A percentile compares a stretch with the other conserved stretches of the same genome.
phyloP scores from a whole-genome alignment of 2,113 vertebrate genomes.

The Apodemus sylvaticus region DNA sequence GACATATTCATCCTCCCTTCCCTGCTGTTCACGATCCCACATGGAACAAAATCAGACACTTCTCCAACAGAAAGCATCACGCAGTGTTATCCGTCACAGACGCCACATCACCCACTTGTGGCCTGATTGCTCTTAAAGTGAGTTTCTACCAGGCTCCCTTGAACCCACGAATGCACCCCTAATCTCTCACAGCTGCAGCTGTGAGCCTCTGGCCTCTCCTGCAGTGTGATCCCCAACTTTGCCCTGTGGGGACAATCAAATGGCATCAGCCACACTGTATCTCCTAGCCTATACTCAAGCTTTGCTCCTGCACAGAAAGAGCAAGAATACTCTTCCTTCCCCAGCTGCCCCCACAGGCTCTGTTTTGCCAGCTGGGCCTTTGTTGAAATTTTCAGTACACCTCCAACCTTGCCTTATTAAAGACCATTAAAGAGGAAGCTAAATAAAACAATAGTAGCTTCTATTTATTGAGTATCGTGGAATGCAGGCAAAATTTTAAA shows the following conservation, averaged over 20 bases:
- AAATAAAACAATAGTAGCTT: constrained; percentile 1
- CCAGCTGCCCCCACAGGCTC: neutral
- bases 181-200: neutral
- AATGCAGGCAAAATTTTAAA: neutral
- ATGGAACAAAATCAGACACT: neutral
- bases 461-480: neutral
- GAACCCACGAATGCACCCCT: neutral
- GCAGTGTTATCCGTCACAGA: neutral
- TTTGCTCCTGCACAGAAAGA: neutral
- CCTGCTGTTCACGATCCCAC: neutral
- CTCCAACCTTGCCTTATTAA: constrained; percentile 47
- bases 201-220: neutral
- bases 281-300: too few relatives aligned
- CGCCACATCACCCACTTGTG: neutral
- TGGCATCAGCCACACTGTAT: neutral
- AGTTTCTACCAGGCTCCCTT: neutral
- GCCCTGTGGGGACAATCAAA: neutral
- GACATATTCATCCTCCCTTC: neutral
- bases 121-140: neutral
- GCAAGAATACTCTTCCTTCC: accelerated
- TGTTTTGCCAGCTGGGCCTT: constrained; percentile 54
- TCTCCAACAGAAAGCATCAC: neutral
- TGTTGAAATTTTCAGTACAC: constrained; percentile 22
- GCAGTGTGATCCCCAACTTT: neutral
- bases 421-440: constrained; percentile 21